Evolutionary conservation across 2,888 invertebrate species (phyloP).

Genomic region (Masnerella sp.): DNA sequence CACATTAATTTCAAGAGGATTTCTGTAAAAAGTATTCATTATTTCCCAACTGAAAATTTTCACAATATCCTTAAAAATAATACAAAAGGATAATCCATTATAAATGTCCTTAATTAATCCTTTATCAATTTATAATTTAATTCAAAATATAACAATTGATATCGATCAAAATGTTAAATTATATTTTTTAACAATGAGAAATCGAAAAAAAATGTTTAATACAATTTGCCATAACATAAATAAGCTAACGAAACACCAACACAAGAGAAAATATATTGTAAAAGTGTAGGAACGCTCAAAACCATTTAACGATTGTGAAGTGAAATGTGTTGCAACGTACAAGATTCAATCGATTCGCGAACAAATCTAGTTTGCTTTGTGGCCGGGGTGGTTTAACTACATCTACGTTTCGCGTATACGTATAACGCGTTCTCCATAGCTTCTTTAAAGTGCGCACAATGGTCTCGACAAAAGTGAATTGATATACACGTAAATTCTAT

Average conservation of each 20-base stretch:
- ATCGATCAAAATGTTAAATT: background rate
- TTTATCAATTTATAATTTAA: too few species aligned
- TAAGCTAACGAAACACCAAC: conserved; percentile 26
- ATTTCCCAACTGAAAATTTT: too few species aligned
- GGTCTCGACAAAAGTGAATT: conserved; percentile 46
- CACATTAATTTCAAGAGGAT: too few species aligned
- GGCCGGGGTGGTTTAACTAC: conserved; percentile 50
- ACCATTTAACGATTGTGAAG: conserved; percentile 49
- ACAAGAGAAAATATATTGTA: conserved; percentile 26
- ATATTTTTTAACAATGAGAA: background rate
- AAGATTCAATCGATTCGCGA: conserved; percentile 56
- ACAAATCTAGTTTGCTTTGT: conserved; percentile 59
- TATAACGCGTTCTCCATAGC: conserved; percentile 26
- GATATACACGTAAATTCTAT: conserved; percentile 50
- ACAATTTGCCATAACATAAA: conserved; percentile 12
- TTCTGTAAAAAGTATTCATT: too few species aligned
- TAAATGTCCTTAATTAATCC: too few species aligned
- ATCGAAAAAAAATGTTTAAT: background rate
- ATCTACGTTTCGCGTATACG: conserved; percentile 25
- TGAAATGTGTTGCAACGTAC: conserved; percentile 49
- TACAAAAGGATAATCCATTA: too few species aligned
- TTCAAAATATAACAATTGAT: too few species aligned
- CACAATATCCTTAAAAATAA: too few species aligned
- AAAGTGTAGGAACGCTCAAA: conserved; percentile 39
- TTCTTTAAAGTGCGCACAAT: conserved; percentile 44